Base-by-base conservation (phyloP, 2,113 vertebrate genomes). In the Cinclus mexicanus region DNA sequence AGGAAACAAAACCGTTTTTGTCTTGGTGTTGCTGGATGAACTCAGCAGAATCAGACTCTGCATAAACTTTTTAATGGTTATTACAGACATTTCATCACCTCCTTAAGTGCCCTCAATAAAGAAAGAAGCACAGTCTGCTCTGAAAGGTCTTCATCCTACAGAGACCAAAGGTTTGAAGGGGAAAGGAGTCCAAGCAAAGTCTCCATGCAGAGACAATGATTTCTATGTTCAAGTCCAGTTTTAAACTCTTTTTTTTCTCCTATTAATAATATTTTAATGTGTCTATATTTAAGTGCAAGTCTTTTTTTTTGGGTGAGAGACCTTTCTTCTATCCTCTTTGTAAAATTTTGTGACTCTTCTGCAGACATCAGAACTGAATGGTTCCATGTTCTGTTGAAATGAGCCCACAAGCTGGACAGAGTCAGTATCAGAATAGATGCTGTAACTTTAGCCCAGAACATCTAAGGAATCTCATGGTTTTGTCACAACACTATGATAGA, bases 281-380 rank as follows among this genome's bases (percentile, higher is more conserved):
- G 14, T 68, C 10, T 1, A 1, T 52, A 59, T 42, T 68, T 25
- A 75, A 59, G 18, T 50, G 2, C 10, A 64, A 64, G 56, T 68
- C 23, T 8, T 46, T 71, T 41, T 37, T 41, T 68, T 59, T 57
- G 6, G 5, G 28, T 1, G 1, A 69, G 74, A 72, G 26, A 18
- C 8, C 6, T 49, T 18, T 39, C 6, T 85, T 85, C 26, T 61
- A 6, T 33, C 17, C 8, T 77, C 2, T 0, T 3, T 19, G 26
- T 21, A 67, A 78, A 70, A 42, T 59, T 53, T 46, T 22, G 20
- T 5, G 4, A 15, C 21, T 74, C 31, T 33, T 41, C 41, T 55
- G 10, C 16, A 79, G 47, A 24, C 20, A 25, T 7, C 22, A 67
- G 42, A 82, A 60, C 12, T 7, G 11, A 65, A 52, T 20, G 2